Evolutionary conservation across 2,797 vertebrate species (phyloP).

Genomic region (Pogoniulus pusillus): DNA sequence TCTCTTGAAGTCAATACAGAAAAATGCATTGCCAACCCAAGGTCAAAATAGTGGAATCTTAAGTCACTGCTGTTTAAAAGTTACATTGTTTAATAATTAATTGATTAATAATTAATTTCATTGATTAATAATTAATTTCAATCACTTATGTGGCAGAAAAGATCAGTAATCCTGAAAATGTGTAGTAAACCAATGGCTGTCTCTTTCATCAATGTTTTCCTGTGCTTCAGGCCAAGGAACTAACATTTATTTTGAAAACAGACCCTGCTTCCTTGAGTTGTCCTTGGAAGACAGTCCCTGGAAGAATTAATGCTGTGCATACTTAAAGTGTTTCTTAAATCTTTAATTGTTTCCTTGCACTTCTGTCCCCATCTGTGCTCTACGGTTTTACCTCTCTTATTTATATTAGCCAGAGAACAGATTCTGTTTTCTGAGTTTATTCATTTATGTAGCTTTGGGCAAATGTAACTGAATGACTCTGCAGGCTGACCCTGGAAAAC

Average conservation of each 20-base stretch:
- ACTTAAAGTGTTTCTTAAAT: conserved; percentile 49
- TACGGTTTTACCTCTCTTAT: conserved; percentile 41
- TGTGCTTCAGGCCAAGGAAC: conserved; percentile 25
- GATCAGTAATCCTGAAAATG: neutral
- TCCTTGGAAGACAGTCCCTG: conserved; percentile 56
- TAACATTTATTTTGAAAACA: conserved; percentile 57
- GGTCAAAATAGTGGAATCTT: neutral
- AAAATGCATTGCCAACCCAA: neutral
- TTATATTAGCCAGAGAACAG: conserved; percentile 40
- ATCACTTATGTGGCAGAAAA: neutral
- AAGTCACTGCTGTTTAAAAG: neutral
- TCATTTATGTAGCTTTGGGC: conserved; percentile 36
- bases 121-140: neutral
- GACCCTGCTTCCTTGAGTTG: conserved; percentile 46
- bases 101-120: neutral
- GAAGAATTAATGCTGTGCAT: conserved; percentile 47
- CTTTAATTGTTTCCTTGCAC: conserved; percentile 55
- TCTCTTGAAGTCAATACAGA: neutral
- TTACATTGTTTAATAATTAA: neutral
- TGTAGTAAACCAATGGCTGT: neutral
- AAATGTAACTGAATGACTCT: neutral
- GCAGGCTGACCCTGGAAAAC: neutral
- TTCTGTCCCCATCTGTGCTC: conserved; percentile 18
- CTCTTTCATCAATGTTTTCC: conserved; percentile 37
- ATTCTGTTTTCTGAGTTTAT: conserved; percentile 27